Conservation (phyloP, 2,888 invertebrate genomes). For the Heteromyza rotundicornis region DNA sequence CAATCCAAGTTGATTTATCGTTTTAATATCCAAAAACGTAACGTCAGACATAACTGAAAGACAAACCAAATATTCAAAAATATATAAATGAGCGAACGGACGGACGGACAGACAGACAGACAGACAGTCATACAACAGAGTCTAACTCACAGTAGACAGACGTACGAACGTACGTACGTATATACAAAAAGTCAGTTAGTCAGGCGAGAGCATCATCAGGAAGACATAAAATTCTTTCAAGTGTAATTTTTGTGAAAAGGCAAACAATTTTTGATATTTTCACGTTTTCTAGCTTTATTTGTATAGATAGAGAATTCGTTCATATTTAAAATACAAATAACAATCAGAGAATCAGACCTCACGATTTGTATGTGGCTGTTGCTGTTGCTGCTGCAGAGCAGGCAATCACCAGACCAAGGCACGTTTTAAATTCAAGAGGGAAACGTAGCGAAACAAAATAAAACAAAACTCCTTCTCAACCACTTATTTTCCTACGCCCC, state of each 20-base stretch:
- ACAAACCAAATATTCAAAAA: constrained; percentile 17
- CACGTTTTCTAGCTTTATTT: background rate
- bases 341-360: background rate
- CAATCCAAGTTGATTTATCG: constrained; percentile 53
- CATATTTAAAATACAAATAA: constrained; percentile 10
- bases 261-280: background rate
- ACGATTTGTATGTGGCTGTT: background rate
- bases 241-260: constrained; percentile 22
- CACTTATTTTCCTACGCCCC: too few relatives aligned
- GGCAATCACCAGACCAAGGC: background rate
- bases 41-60: constrained; percentile 18
- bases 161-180: too few relatives aligned
- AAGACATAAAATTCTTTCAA: constrained; percentile 23
- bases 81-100: constrained; percentile 14
- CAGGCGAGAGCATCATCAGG: background rate
- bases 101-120: background rate
- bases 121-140: constrained; percentile 14
- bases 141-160: background rate
- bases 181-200: background rate
- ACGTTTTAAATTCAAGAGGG: background rate
- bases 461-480: too few relatives aligned
- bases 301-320: background rate
- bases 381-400: background rate
- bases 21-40: constrained; percentile 50
- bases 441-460: too few relatives aligned